Conservation (phyloP, 2,888 invertebrate species). For the Altica lythri region DNA sequence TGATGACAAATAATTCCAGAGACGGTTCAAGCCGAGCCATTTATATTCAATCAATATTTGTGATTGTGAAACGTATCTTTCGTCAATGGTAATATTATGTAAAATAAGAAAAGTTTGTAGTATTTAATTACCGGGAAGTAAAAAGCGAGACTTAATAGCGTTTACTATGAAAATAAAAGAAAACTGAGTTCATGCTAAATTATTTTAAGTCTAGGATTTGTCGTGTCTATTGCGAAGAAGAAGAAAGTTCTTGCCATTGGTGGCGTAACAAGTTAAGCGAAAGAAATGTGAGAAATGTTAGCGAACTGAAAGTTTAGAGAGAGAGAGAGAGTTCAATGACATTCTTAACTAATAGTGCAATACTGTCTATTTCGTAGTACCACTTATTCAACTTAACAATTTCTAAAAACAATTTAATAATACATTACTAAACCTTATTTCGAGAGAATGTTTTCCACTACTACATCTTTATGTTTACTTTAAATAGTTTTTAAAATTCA, state of each 20-base stretch:
- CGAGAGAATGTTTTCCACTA: no score
- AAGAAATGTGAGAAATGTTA: slow-evolving; percentile 61
- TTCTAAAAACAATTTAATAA: slow-evolving; percentile 23
- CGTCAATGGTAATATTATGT: no score
- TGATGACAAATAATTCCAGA: no score
- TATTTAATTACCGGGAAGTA: no score
- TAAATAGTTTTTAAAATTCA: no score
- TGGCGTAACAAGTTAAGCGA: slow-evolving; percentile 56
- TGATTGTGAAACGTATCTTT: no score
- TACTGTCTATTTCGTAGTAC: slow-evolving; percentile 44
- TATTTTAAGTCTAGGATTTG: not conserved
- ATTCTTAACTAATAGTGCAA: slow-evolving; percentile 37
- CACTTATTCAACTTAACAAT: slow-evolving; percentile 36
- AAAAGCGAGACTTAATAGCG: not conserved
- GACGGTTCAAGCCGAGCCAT: no score
- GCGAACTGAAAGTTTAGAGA: slow-evolving; percentile 58
- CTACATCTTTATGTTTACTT: no score
- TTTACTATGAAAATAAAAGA: slow-evolving; percentile 1
- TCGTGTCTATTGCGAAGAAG: slow-evolving; percentile 16
- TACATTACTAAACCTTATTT: no score
- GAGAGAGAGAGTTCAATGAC: slow-evolving; percentile 55
- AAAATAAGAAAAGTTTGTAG: no score
- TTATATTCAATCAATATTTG: no score
- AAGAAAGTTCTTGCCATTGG: slow-evolving; percentile 41
- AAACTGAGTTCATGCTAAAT: not conserved